These are phyloP conservation scores for Lindbergichthys nudifrons DNA, from an alignment of 2,797 vertebrate species.

Conservation along the genomic window DNA sequence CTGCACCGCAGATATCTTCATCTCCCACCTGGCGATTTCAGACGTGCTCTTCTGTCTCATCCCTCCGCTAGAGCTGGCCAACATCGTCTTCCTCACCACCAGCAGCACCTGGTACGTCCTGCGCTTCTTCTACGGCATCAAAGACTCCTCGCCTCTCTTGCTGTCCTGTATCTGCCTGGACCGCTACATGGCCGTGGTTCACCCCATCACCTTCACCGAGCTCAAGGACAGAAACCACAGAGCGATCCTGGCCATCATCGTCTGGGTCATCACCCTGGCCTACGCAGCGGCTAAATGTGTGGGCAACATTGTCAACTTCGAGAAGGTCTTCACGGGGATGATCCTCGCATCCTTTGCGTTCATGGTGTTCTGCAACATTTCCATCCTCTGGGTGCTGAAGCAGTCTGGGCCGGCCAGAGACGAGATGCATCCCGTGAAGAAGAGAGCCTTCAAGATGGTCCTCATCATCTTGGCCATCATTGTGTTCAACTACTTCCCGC, in stretches of 20 bases:
- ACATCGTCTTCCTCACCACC: conserved; percentile 74
- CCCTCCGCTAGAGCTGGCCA: conserved; percentile 80
- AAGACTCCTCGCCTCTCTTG: conserved; percentile 83
- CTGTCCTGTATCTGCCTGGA: conserved; percentile 86
- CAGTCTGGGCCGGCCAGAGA: conserved; percentile 76
- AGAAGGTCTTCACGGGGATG: conserved; percentile 79
- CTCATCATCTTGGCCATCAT: conserved; percentile 85
- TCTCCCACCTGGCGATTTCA: conserved; percentile 79
- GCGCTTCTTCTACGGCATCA: conserved; percentile 83
- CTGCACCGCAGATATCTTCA: conserved; percentile 85
- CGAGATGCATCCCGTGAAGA: conserved; percentile 85
- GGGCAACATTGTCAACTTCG: conserved; percentile 71
- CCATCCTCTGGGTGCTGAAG: conserved; percentile 78
- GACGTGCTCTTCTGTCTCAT: conserved; percentile 83
- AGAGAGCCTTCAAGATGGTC: conserved; percentile 85
- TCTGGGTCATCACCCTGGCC: conserved; percentile 79
- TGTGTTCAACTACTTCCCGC: conserved; percentile 85
- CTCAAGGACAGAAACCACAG: conserved; percentile 81
- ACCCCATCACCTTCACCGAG: conserved; percentile 83
- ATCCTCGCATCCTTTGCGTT: conserved; percentile 79
- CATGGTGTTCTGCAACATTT: conserved; percentile 85
- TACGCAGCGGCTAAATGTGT: conserved; percentile 76
- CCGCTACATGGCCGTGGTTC: conserved; percentile 84
- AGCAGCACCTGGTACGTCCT: conserved; percentile 77
- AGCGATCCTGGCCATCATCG: conserved; percentile 41